A percentile compares a stretch with the other conserved stretches of the same genome.
phyloP scores from a whole-genome alignment of 2,113 vertebrate species.

The Podiceps cristatus region DNA sequence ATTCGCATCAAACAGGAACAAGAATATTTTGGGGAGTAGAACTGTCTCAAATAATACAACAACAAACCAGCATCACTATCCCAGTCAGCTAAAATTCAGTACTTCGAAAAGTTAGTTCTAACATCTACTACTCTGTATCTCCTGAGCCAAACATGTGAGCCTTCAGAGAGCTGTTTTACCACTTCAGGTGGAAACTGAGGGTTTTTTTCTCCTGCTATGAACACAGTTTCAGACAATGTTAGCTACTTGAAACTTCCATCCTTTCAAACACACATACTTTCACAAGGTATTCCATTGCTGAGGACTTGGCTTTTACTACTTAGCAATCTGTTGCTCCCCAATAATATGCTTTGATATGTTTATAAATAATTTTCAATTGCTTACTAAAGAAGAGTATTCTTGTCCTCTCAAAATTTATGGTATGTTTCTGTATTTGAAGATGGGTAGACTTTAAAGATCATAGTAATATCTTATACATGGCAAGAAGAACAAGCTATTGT shows the following conservation, averaged over 20 bases:
- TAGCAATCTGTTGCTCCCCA: background rate
- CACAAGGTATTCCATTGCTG: background rate
- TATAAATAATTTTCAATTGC: background rate
- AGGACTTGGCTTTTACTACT: background rate
- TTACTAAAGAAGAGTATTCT: background rate
- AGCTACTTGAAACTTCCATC: background rate
- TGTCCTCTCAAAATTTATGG: background rate
- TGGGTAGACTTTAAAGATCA: background rate
- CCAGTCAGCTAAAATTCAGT: background rate
- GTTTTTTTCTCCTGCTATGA: background rate
- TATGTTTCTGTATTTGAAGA: background rate
- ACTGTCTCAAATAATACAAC: background rate
- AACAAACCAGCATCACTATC: background rate
- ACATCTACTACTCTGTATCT: background rate
- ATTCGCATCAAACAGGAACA: background rate
- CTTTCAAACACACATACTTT: background rate
- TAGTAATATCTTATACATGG: background rate
- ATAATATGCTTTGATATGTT: background rate
- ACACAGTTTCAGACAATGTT: background rate
- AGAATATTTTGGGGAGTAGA: background rate
- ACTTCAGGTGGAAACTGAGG: background rate
- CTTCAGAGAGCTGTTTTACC: background rate
- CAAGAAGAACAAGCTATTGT: background rate
- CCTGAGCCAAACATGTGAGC: background rate
- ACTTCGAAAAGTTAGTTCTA: background rate